Evolutionary conservation across 2,888 invertebrate species (phyloP).

Genomic region (Euproctis similis): DNA sequence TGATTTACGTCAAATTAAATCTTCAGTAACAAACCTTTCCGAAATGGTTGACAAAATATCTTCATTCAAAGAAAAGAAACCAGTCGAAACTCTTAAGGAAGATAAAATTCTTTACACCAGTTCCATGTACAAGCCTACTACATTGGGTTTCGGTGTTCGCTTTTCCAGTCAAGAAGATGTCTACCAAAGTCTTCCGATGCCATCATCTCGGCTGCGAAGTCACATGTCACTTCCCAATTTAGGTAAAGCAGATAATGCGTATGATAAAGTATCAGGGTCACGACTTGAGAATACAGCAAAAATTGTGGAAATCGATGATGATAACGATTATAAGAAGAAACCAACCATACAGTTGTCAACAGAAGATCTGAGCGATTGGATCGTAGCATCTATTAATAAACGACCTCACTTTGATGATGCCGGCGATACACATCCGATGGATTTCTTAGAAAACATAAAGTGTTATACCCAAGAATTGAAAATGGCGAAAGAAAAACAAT

Average conservation of each 20-base stretch:
- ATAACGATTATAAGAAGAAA: slow-evolving; percentile 34
- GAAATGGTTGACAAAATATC: slow-evolving; percentile 71
- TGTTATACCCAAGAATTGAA: slow-evolving; percentile 62
- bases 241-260: slow-evolving; percentile 47
- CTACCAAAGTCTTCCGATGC: slow-evolving; percentile 61
- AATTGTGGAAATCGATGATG: slow-evolving; percentile 60
- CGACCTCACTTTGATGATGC: slow-evolving; percentile 64
- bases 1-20: slow-evolving; percentile 66
- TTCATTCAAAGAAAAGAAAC: slow-evolving; percentile 41
- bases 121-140: slow-evolving; percentile 58
- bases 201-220: slow-evolving; percentile 60
- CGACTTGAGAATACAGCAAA: slow-evolving; percentile 40
- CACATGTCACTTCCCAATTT: slow-evolving; percentile 70
- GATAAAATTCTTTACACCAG: slow-evolving; percentile 43
- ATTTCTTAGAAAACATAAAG: slow-evolving; percentile 59
- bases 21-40: slow-evolving; percentile 65
- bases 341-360: slow-evolving; percentile 43
- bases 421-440: slow-evolving; percentile 64
- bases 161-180: slow-evolving; percentile 70
- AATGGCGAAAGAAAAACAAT: slow-evolving; percentile 53
- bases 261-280: slow-evolving; percentile 40
- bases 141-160: slow-evolving; percentile 62
- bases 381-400: slow-evolving; percentile 56
- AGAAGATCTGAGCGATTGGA: slow-evolving; percentile 60
- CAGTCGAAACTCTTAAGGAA: slow-evolving; percentile 38